A percentile compares a stretch with the other conserved stretches of the same genome.
Conservation (phyloP, 1,140 invertebrate genomes). For the Campodea augens region DNA sequence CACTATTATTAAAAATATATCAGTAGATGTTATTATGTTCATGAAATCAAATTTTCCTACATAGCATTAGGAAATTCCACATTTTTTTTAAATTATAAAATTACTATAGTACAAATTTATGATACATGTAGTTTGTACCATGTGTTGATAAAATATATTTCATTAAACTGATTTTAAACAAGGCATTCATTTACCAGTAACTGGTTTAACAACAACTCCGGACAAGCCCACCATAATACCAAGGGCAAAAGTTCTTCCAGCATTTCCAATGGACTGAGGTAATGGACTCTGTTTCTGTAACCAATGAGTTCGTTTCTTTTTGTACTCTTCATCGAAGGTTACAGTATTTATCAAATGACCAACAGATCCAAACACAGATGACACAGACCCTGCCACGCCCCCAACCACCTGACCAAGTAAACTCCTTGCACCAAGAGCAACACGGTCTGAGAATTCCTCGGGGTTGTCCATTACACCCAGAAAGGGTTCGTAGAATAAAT, state of each 20-base stretch:
- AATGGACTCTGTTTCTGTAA: constrained; percentile 33
- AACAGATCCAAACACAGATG: constrained; percentile 36
- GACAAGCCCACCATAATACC: constrained; percentile 44
- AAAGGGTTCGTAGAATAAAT: constrained; percentile 53
- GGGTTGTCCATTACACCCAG: constrained; percentile 38
- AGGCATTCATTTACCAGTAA: constrained; percentile 38
- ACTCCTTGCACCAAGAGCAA: constrained; percentile 34
- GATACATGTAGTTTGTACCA: too few species aligned
- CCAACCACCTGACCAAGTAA: constrained; percentile 45
- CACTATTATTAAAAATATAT: too few species aligned
- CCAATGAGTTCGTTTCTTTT: constrained; percentile 29
- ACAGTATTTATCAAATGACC: constrained; percentile 41
- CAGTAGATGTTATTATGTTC: too few species aligned
- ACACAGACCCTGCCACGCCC: constrained; percentile 41
- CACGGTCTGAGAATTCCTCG: constrained; percentile 49
- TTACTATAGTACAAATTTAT: too few species aligned
- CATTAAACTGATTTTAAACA: too few species aligned
- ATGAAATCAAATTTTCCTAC: too few species aligned
- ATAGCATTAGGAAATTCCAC: too few species aligned
- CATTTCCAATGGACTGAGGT: constrained; percentile 32
- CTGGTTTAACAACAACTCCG: constrained; percentile 43
- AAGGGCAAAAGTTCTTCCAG: constrained; percentile 37
- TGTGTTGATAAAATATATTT: too few species aligned
- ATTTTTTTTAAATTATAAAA: too few species aligned
- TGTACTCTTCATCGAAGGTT: constrained; percentile 52